Evolutionary conservation across 2,113 vertebrate genomes (phyloP).

Genomic region (Falco punctatus): DNA sequence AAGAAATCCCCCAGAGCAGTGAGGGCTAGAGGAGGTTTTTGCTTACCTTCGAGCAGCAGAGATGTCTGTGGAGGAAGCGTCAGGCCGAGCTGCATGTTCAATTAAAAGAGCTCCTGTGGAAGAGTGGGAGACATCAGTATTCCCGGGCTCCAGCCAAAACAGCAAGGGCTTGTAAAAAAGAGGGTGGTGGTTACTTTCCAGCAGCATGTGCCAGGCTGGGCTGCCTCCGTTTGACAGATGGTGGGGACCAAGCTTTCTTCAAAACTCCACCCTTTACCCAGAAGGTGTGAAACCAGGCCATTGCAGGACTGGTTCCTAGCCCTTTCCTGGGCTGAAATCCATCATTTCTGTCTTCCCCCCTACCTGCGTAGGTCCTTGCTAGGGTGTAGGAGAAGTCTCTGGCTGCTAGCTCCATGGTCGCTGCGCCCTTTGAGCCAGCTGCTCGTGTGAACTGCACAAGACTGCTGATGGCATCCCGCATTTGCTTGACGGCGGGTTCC

Average conservation of each 20-base stretch:
- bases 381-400: conserved; percentile 83
- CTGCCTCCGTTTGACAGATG: neutral
- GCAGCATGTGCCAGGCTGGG: neutral
- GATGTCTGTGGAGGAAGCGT: conserved; percentile 66
- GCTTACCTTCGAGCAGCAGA: conserved; percentile 73
- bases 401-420: conserved; percentile 77
- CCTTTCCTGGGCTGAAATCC: neutral
- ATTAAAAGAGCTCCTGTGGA: conserved; percentile 80
- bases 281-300: neutral
- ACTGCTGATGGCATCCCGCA: conserved; percentile 31
- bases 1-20: accelerated
- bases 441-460: conserved; percentile 61
- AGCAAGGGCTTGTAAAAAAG: neutral
- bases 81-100: conserved; percentile 76
- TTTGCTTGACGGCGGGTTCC: conserved; percentile 11
- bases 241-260: neutral
- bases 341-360: accelerated
- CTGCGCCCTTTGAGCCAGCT: neutral
- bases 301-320: neutral
- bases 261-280: neutral
- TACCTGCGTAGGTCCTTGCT: conserved; percentile 80
- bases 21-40: accelerated
- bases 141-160: neutral
- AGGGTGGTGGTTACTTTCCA: accelerated
- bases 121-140: accelerated